Percentiles rank a stretch among this genome's conserved stretches.
Evolutionary conservation across 30 jellyfish, hydroid and myxozoan genomes (phyloP).

Genomic region (Clytia hemisphaerica): DNA sequence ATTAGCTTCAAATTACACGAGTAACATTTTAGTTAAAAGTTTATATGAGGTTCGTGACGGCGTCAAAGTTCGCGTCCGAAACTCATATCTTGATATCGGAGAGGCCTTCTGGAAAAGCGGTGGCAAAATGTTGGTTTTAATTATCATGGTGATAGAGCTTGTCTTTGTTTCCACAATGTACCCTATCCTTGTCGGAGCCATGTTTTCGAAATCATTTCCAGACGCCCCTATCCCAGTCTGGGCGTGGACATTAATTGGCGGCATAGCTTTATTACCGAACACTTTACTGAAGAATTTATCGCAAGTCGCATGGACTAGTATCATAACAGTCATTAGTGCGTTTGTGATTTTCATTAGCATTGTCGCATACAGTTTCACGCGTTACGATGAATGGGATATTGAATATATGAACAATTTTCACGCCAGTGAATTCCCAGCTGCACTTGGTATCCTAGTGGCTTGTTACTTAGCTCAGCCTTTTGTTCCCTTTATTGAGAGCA

Average conservation of each 20-base stretch:
- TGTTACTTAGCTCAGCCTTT: slow-evolving; percentile 91
- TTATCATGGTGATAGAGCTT: slow-evolving; percentile 69
- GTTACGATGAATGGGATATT: slow-evolving; percentile 63
- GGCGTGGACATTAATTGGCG: slow-evolving; percentile 90
- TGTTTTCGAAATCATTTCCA: slow-evolving; percentile 81
- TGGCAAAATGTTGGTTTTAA: slow-evolving; percentile 65
- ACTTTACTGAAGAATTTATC: slow-evolving; percentile 60
- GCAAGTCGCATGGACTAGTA: slow-evolving; percentile 95
- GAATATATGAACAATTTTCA: slow-evolving; percentile 58
- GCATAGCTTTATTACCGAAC: slow-evolving; percentile 77
- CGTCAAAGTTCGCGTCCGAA: slow-evolving; percentile 55
- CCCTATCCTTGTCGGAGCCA: slow-evolving; percentile 83
- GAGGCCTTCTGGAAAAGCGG: slow-evolving; percentile 85
- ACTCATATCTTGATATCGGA: slow-evolving; percentile 86
- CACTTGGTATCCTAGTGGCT: slow-evolving; percentile 73
- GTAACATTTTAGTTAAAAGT: slow-evolving; percentile 56
- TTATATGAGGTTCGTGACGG: slow-evolving; percentile 80
- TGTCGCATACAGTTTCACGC: slow-evolving; percentile 51
- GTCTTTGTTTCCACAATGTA: slow-evolving; percentile 72
- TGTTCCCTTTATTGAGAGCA: slow-evolving; percentile 80
- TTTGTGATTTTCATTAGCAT: slow-evolving; percentile 66
- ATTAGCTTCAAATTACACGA: slow-evolving; percentile 71
- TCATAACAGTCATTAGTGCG: slow-evolving; percentile 84
- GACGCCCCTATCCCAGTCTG: slow-evolving; percentile 52
- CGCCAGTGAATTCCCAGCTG: slow-evolving; percentile 73